A percentile compares a stretch with the other conserved stretches of the same genome.
phyloP scores from a whole-genome alignment of 2,113 vertebrate genomes.

The Harpagus bidentatus region DNA sequence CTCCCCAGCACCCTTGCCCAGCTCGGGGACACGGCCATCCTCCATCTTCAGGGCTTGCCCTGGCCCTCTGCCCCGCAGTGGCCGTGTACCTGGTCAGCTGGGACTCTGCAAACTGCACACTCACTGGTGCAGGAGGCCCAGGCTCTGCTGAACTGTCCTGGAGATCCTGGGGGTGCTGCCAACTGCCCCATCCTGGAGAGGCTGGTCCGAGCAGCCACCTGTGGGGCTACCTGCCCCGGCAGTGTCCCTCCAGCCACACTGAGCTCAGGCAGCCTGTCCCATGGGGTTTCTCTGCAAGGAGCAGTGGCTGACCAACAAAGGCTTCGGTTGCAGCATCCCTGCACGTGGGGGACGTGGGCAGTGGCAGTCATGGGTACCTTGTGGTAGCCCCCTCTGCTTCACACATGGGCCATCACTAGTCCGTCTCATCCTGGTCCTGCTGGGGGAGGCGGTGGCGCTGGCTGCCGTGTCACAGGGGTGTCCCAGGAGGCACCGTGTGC shows the following conservation, averaged over 20 bases:
- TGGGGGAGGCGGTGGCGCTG: background rate
- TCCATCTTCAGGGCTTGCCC: background rate
- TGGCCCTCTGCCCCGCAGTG: background rate
- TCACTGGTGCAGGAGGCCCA: background rate
- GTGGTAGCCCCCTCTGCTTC: background rate
- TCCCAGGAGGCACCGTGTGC: background rate
- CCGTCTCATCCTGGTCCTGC: background rate
- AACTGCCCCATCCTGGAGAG: background rate
- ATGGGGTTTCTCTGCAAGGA: background rate
- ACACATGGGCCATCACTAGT: too few relatives aligned
- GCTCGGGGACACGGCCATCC: background rate
- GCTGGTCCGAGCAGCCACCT: background rate
- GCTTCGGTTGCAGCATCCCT: background rate
- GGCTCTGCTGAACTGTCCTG: background rate
- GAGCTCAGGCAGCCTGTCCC: background rate
- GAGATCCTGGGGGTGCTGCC: background rate
- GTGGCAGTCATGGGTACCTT: background rate
- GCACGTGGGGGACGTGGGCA: rapidly evolving
- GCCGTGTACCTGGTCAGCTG: rapidly evolving
- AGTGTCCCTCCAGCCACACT: rapidly evolving
- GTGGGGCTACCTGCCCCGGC: background rate
- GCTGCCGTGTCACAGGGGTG: background rate
- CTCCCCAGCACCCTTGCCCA: background rate
- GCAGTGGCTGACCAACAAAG: background rate
- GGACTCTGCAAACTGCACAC: rapidly evolving